Percentiles rank a stretch among this genome's conserved stretches.
phyloP scores from a whole-genome alignment of 2,797 vertebrate species.

The Fratercula arctica region DNA sequence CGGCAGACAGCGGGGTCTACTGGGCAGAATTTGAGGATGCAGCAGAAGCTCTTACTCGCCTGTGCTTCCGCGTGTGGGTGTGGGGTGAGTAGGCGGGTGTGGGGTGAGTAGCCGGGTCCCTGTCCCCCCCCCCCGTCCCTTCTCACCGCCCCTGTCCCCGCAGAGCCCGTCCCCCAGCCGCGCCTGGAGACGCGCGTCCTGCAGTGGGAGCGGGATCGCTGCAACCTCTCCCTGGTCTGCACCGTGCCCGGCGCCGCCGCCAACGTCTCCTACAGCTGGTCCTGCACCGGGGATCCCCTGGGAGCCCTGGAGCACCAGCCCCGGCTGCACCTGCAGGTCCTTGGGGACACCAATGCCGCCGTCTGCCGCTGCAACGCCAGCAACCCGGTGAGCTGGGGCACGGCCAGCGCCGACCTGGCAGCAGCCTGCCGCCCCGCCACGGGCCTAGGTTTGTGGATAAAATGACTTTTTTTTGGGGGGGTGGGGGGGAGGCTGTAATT shows the following conservation, averaged over 20 bases:
- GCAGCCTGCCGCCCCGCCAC: too few species aligned
- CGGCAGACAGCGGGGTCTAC: background rate
- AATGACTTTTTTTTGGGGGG: too few species aligned
- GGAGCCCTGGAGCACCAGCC: rapidly evolving
- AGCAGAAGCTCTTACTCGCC: rapidly evolving
- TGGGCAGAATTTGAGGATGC: rapidly evolving
- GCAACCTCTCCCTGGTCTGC: background rate
- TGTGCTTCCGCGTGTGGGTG: background rate
- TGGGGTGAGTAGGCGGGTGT: background rate
- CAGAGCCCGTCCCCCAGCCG: rapidly evolving
- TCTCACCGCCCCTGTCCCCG: background rate
- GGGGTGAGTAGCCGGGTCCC: background rate
- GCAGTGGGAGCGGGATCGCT: background rate
- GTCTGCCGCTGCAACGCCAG: too few species aligned
- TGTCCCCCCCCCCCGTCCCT: rapidly evolving
- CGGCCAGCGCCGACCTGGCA: too few species aligned
- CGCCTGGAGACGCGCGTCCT: rapidly evolving
- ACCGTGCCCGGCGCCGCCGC: rapidly evolving
- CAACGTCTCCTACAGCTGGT: background rate
- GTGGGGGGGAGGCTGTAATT: background rate
- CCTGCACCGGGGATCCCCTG: rapidly evolving
- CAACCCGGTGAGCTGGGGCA: too few species aligned
- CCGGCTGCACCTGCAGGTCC: background rate
- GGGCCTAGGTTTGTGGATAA: too few species aligned
- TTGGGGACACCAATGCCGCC: too few species aligned